Conservation (phyloP, 2,113 vertebrate genomes). For the Prolemur simus region DNA sequence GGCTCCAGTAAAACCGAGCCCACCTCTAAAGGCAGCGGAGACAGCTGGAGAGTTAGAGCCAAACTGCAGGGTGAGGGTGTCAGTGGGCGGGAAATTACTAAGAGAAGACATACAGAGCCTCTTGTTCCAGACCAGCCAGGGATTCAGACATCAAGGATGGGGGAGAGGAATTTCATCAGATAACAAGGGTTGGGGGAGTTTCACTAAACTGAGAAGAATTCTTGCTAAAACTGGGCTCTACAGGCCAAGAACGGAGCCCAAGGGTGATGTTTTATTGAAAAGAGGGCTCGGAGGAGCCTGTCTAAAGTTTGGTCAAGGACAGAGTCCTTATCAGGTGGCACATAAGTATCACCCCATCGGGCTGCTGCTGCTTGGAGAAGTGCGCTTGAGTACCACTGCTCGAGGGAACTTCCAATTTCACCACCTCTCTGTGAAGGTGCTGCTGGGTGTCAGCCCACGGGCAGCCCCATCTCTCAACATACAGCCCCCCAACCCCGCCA, state of each 20-base stretch:
- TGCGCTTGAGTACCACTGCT: neutral
- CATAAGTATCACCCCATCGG: neutral
- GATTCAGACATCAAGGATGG: neutral
- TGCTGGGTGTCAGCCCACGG: neutral
- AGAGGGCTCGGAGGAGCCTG: neutral
- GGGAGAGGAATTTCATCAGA: neutral
- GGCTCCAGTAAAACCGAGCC: neutral
- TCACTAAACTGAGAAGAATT: neutral
- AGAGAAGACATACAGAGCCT: neutral
- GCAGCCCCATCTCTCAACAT: neutral
- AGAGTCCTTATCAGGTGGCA: neutral
- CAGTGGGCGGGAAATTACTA: neutral
- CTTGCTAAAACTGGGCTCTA: neutral
- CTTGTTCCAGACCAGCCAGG: neutral
- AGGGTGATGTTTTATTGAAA: neutral
- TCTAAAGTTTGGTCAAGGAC: neutral
- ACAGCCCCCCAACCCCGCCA: neutral
- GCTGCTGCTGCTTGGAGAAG: neutral
- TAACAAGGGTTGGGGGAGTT: neutral
- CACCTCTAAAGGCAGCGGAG: neutral
- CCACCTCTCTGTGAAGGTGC: neutral
- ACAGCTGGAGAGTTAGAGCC: neutral
- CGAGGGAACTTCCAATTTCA: neutral
- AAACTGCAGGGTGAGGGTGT: neutral
- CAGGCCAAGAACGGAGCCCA: neutral